phyloP scores from a whole-genome alignment of 2,888 invertebrate genomes.

The Lasius platythorax region DNA sequence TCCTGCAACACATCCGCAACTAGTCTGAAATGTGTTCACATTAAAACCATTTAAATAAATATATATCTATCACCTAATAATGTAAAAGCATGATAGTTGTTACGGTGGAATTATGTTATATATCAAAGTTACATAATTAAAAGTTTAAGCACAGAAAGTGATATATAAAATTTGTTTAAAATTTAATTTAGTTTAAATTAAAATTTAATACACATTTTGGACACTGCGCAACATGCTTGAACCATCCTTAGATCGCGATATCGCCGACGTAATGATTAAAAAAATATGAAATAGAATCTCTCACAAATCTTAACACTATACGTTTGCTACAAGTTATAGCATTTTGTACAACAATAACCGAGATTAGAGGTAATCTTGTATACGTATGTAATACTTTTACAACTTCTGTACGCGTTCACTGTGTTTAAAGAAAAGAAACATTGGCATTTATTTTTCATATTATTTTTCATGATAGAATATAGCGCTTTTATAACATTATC shows the following conservation, averaged over 20 bases:
- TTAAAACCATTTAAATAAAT: constrained; percentile 67
- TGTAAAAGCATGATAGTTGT: constrained; percentile 73
- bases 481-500: constrained; percentile 3
- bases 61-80: constrained; percentile 65
- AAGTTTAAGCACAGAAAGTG: constrained; percentile 65
- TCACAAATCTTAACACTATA: constrained; percentile 2
- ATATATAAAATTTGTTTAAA: constrained; percentile 59
- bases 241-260: constrained; percentile 45
- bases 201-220: constrained; percentile 58
- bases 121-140: constrained; percentile 69
- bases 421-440: not conserved
- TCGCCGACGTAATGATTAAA: not conserved
- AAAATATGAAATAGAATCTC: constrained; percentile 16
- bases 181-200: constrained; percentile 60
- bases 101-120: constrained; percentile 65
- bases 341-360: constrained; percentile 38
- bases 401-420: constrained; percentile 4
- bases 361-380: not conserved
- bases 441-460: constrained; percentile 33
- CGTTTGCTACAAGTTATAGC: constrained; percentile 15
- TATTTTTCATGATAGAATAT: constrained; percentile 21
- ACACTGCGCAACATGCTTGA: constrained; percentile 60
- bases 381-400: constrained; percentile 20
- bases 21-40: constrained; percentile 76
- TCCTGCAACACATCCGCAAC: constrained; percentile 68